Evolutionary conservation across 2,888 invertebrate genomes (phyloP), one percentile per base, ranked within the genome.

Genomic region (Scaptomyza polygonia): DNA sequence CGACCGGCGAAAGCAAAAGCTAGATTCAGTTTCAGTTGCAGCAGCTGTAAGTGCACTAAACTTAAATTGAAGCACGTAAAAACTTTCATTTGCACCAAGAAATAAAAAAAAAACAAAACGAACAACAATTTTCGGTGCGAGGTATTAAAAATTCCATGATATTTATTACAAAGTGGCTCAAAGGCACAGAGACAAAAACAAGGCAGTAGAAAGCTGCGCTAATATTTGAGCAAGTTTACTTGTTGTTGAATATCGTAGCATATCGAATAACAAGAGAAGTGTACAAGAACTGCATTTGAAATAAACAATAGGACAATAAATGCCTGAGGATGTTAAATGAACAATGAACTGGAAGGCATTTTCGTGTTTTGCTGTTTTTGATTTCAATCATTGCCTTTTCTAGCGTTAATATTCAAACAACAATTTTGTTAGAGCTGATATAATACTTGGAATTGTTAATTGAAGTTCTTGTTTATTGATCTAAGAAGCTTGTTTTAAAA

Each of bases 101-200:
- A 29, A 18, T n/a, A 21, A 75, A 83, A 40, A 16, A 9, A 11
- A 11, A 18, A 69, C 58, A 66, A 59, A 53, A 67, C 61, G 12
- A 7, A 36, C 65, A 77, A 67, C 77, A 58, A 62, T 58, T 45
- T 69, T 74, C 69, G 62, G 57, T 39, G 58, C 53, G 16, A 14
- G 40, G 72, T 86, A 88, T 86, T 88, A 86, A 86, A 88, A 84
- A 79, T 86, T 77, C 83, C 81, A 52, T 54, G 76, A 72, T 77
- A 86, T 84, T 86, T 88, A 88, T 86, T 68, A 65, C 86, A 54
- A 49, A 62, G 39, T 54, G 25, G 51, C 54, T 40, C 34, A 68
- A 39, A 40, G 55, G 57, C 51, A 53, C 16, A 39, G 45, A 47
- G 47, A 47, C 51, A 53, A 62, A 86, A 73, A 9, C 63, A 55